A percentile compares a stretch with the other conserved stretches of the same genome.
These are phyloP conservation scores for Galleria mellonella DNA, from an alignment of 1,140 invertebrate genomes.

Conservation along the genomic window DNA sequence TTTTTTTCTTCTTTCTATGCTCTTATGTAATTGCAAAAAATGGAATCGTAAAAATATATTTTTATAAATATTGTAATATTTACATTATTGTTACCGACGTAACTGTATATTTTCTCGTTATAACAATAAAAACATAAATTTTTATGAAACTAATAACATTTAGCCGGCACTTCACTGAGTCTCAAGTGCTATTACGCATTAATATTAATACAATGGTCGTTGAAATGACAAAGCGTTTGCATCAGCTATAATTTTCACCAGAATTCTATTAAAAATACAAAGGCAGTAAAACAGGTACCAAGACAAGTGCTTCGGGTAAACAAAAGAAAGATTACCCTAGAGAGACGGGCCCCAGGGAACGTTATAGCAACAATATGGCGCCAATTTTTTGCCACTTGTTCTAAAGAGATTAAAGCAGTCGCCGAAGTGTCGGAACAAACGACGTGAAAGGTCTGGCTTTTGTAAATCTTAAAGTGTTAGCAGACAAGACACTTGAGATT, in stretches of 20 bases:
- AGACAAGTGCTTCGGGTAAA: conserved; percentile 47
- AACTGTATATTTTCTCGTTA: background rate
- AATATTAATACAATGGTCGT: conserved; percentile 18
- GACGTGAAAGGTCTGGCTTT: conserved; percentile 60
- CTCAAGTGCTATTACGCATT: conserved; percentile 7
- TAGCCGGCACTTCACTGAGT: conserved; percentile 24
- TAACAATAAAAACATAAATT: background rate
- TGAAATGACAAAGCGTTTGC: conserved; percentile 19
- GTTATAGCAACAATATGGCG: conserved; percentile 51
- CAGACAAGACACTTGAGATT: conserved; percentile 38
- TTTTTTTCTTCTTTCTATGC: background rate
- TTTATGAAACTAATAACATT: conserved; percentile 13
- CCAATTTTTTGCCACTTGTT: conserved; percentile 56
- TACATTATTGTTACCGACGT: too few relatives aligned
- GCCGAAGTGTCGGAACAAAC: conserved; percentile 57
- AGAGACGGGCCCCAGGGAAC: conserved; percentile 36
- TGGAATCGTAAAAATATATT: too few relatives aligned
- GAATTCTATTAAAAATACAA: conserved; percentile 34
- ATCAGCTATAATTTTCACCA: conserved; percentile 43
- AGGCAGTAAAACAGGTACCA: conserved; percentile 42
- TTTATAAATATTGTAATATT: too few relatives aligned
- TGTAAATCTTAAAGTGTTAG: conserved; percentile 44
- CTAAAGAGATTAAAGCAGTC: conserved; percentile 26
- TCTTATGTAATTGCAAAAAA: background rate
- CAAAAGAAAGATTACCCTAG: conserved; percentile 30